These are phyloP conservation scores for Monopis laevigella DNA, from an alignment of 2,888 invertebrate genomes.

Conservation along the genomic window DNA sequence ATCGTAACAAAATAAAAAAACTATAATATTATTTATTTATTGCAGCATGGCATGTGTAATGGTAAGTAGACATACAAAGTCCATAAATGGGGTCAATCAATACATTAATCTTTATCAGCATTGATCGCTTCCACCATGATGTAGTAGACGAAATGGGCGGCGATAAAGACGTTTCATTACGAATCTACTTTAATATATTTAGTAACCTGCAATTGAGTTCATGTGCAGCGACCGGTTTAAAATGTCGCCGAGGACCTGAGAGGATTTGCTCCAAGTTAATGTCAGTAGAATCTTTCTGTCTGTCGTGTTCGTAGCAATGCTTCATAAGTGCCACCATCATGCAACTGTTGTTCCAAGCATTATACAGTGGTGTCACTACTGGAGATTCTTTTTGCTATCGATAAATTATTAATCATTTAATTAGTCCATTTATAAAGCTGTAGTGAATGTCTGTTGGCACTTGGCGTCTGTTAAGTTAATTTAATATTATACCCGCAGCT, in stretches of 20 bases:
- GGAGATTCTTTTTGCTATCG: constrained; percentile 13
- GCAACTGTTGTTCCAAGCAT: constrained; percentile 63
- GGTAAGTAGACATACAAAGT: too few relatives aligned
- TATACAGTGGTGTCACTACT: constrained; percentile 27
- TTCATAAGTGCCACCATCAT: constrained; percentile 50
- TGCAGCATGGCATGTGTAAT: too few relatives aligned
- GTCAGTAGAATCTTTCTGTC: constrained; percentile 25
- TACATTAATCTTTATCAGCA: too few relatives aligned
- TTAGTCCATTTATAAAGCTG: too few relatives aligned
- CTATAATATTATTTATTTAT: too few relatives aligned
- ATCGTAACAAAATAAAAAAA: too few relatives aligned
- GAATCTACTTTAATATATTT: background rate
- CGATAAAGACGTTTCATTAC: background rate
- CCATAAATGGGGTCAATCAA: too few relatives aligned
- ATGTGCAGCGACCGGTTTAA: constrained; percentile 34
- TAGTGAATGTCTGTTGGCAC: too few relatives aligned
- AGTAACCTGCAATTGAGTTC: constrained; percentile 41
- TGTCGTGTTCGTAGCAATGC: constrained; percentile 54
- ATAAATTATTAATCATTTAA: too few relatives aligned
- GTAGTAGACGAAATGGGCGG: background rate
- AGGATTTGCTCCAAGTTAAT: constrained; percentile 30
- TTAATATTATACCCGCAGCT: too few relatives aligned
- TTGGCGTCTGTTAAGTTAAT: too few relatives aligned
- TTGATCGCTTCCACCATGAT: too few relatives aligned
- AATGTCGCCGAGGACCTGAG: constrained; percentile 33